Conservation (phyloP, 2,797 vertebrate genomes). For the Botia kubotai region DNA sequence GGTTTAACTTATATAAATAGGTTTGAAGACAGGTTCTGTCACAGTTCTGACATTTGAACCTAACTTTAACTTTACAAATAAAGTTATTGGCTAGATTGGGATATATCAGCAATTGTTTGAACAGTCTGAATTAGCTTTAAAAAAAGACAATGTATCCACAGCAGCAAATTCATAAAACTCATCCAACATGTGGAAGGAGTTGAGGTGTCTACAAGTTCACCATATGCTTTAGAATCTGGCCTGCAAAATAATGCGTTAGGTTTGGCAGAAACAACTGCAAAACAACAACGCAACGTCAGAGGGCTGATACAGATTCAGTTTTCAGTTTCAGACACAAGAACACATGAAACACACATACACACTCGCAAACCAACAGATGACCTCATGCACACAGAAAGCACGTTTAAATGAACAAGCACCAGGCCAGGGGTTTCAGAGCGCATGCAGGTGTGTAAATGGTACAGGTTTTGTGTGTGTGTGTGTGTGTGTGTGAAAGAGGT, state of each 20-base stretch:
- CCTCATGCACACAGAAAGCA: conserved; percentile 33
- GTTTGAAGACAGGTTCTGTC: no score
- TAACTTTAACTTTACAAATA: no score
- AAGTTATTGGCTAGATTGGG: no score
- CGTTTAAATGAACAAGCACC: not conserved
- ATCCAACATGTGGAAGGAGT: conserved; percentile 20
- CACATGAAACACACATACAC: not conserved
- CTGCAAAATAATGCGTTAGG: conserved; percentile 67
- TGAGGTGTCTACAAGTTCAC: conserved; percentile 62
- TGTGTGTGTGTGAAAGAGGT: not conserved
- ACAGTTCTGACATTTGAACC: no score
- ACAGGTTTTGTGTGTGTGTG: no score
- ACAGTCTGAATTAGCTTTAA: no score
- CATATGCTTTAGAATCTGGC: conserved; percentile 60
- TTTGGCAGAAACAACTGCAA: conserved; percentile 44
- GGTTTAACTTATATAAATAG: no score
- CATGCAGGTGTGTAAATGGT: conserved; percentile 29
- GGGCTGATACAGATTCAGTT: conserved; percentile 66
- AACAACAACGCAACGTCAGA: conserved; percentile 64
- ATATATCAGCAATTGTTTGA: no score
- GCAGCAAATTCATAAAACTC: no score
- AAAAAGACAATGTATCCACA: no score
- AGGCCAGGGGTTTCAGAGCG: conserved; percentile 24
- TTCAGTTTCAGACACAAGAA: conserved; percentile 16
- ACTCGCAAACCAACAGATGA: conserved; percentile 19